phyloP scores from a whole-genome alignment of 2,888 invertebrate species.

The Leptinotarsa rubiginosa region DNA sequence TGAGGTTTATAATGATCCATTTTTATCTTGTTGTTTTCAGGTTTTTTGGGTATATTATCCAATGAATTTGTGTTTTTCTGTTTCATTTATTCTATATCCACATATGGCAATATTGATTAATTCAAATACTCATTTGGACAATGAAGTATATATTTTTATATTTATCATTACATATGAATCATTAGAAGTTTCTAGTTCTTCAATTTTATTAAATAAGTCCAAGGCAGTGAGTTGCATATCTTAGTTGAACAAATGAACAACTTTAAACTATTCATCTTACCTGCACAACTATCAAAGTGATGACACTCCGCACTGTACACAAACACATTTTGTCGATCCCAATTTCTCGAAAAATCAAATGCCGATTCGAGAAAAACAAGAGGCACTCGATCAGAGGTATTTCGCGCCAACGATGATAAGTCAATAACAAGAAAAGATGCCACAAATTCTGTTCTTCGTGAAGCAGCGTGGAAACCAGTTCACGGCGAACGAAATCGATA shows the following conservation, averaged over 20 bases:
- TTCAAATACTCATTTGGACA: too few species aligned
- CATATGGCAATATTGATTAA: too few species aligned
- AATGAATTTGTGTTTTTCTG: too few species aligned
- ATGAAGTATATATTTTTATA: too few species aligned
- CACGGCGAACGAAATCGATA: conserved; percentile 32
- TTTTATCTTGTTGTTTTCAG: too few species aligned
- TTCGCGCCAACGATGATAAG: conserved; percentile 9
- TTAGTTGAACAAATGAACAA: background rate
- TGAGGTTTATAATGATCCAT: too few species aligned
- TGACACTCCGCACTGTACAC: background rate
- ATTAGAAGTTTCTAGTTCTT: too few species aligned
- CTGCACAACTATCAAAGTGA: background rate
- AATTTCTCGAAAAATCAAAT: background rate
- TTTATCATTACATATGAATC: too few species aligned
- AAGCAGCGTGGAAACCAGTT: conserved; percentile 39
- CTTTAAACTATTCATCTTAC: background rate
- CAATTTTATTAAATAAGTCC: too few species aligned
- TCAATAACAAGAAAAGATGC: conserved; percentile 30
- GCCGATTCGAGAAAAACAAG: background rate
- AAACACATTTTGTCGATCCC: background rate
- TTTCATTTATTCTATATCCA: too few species aligned
- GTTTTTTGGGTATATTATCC: too few species aligned
- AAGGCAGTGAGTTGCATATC: too few species aligned
- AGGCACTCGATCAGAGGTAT: background rate
- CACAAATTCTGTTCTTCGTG: conserved; percentile 31